Evolutionary conservation across 2,888 invertebrate genomes (phyloP), one percentile per base, ranked within the genome.

Genomic region (Agapetus fuscipes): DNA sequence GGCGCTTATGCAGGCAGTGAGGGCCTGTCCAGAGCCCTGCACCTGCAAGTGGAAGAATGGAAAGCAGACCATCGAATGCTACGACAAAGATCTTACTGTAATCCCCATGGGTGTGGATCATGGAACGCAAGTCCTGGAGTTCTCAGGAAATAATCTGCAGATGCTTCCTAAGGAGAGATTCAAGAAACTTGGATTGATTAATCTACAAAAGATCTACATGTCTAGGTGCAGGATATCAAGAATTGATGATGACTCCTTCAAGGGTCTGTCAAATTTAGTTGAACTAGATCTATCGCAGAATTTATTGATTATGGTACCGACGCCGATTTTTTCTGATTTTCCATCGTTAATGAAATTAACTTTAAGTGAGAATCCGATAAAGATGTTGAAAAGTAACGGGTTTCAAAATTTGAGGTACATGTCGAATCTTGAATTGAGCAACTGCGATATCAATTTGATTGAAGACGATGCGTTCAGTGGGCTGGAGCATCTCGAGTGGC

Each of bases 31-130:
- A 16, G 66, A 74, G 24, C 76, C 78, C 49, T 93, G 91, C 61
- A 71, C 78, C 40, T 93, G 93, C 71, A 89, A 88, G 60, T 91
- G 91, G 91, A 90, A 89, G 61, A 83, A 83, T 56, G 91, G 91
- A 32, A 93, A 93, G 57, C 83, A 89, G 57, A 85, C 86, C 50
- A 89, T 88, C 34, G 89, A 91, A 60, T 93, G 93, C 62, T 75
- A 81, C 34, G 80, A 83, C 46, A 82, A 83, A 56, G 80, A 78
- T 37, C 67, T 91, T 37, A 75, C 81, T 48, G 72, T 76, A 9
- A 78, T 91, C 41, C 91, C 91, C 2, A 77, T 77, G 51, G 79
- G 82, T 36, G 78, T 91, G 53, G 83, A 88, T 57, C 74, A 80
- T 15, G 84, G 83, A 54, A 90, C 90, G 1, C 89, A 90, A 69